Conservation (phyloP, 2,888 invertebrate species). For the Autographa gamma region DNA sequence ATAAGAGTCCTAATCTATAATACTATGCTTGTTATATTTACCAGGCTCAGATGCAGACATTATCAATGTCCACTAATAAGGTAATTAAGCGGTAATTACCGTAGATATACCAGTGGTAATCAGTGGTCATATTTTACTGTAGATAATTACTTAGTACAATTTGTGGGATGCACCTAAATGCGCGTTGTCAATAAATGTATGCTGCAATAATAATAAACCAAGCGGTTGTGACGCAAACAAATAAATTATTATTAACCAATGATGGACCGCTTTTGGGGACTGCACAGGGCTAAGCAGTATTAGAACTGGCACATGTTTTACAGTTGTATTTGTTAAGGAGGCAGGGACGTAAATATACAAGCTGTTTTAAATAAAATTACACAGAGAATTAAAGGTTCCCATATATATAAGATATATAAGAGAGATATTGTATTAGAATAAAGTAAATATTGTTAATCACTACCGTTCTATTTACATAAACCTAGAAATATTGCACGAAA, state of each 20-base stretch:
- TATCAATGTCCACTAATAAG: background rate
- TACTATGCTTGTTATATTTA: background rate
- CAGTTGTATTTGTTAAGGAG: background rate
- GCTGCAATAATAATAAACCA: slow-evolving; percentile 62
- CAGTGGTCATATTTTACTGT: background rate
- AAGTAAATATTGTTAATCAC: background rate
- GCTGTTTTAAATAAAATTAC: background rate
- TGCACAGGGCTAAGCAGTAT: slow-evolving; percentile 12
- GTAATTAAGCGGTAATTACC: slow-evolving; percentile 4
- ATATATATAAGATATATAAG: too few relatives aligned
- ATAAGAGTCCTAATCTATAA: background rate
- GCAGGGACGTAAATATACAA: background rate
- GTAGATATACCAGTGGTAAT: background rate
- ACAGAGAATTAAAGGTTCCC: background rate
- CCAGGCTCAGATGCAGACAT: background rate
- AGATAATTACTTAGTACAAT: slow-evolving; percentile 17
- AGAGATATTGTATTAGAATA: background rate
- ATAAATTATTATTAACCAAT: slow-evolving; percentile 77
- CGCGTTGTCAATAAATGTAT: slow-evolving; percentile 51
- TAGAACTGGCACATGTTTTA: slow-evolving; percentile 41
- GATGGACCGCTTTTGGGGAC: slow-evolving; percentile 65
- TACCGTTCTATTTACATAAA: background rate
- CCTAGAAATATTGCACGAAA: slow-evolving; percentile 5
- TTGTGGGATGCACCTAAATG: slow-evolving; percentile 41
- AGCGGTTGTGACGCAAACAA: slow-evolving; percentile 64